Base-by-base conservation (phyloP, 2,113 vertebrate genomes). In the Ibidorhyncha struthersii region DNA sequence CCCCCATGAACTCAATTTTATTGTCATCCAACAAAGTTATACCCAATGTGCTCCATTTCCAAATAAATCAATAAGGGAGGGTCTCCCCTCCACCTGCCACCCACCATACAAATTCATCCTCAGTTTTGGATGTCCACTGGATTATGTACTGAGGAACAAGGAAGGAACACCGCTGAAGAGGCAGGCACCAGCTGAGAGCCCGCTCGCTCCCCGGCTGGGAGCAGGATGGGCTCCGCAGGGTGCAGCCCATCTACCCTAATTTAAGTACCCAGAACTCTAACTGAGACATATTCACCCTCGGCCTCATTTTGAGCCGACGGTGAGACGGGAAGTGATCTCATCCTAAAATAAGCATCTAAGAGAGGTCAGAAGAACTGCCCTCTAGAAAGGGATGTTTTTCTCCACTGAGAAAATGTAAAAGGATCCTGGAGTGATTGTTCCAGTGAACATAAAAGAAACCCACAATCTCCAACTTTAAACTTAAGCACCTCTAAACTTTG, bases 271-370 rank as follows among this genome's bases (percentile, higher is more conserved):
- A 45, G 79, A 87, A 29, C 3, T 52, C 84, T 83, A 50, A 49
- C 43, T 22, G 47, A 81, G 61, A 56, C 22, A 36, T 38, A 56
- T 19, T 77, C 93, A 93, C 66, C 78, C 74, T 77, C 80, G 20
- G 36, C 66, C 66, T 90, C 85, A 36, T 91, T 91, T 82, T 56
- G 56, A 91, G 82, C 66, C 14, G 7, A 87, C 13, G 4, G 70
- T 0, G 0, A 91, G 92, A 93, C 0, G 3, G 92, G 87, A 96
- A 94, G 92, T 96, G 96, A 96, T 95, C 84, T 96, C 92, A 97
- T 96, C 90, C 84, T 94, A 91, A 91, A 95, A 91, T 80, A 91
- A 96, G 61, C 61, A 85, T 56, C 90, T 85, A 69, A 91, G 58
- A 94, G 78, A 96, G 90, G 90, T 96, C 95, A 95, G 90, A 93